These are phyloP conservation scores for Spilogale gracilis DNA, from an alignment of 2,113 vertebrate species.

Conservation along the genomic window DNA sequence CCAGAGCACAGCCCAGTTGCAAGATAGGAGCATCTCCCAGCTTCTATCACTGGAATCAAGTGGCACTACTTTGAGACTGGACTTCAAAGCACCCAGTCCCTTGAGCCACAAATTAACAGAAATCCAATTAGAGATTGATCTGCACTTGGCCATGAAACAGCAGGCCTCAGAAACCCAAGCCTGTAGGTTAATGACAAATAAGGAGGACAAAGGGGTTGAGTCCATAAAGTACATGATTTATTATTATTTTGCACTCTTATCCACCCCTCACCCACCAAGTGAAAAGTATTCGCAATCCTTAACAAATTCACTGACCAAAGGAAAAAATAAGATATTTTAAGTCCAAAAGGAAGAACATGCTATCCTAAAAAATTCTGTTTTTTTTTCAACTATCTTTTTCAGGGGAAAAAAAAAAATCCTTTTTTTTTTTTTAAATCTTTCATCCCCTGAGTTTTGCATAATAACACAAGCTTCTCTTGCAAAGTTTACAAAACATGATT, in stretches of 20 bases:
- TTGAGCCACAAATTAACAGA: constrained; percentile 50
- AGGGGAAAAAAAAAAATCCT: neutral
- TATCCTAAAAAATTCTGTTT: neutral
- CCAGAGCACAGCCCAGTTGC: neutral
- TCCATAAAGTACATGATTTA: neutral
- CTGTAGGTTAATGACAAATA: neutral
- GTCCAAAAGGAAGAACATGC: neutral
- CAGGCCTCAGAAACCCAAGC: constrained; percentile 5
- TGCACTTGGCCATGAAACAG: neutral
- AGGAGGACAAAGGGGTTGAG: neutral
- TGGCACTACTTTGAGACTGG: neutral
- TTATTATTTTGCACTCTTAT: neutral
- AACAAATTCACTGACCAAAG: neutral
- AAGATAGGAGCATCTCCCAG: neutral
- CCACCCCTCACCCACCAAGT: neutral
- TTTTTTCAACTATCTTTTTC: neutral
- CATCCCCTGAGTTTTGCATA: constrained; percentile 12
- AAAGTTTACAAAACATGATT: constrained; percentile 27
- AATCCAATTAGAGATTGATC: constrained; percentile 1
- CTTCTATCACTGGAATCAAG: neutral
- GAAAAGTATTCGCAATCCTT: neutral
- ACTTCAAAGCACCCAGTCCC: neutral
- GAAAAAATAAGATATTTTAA: constrained; percentile 20
- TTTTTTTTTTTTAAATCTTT: neutral
- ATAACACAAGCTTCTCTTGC: neutral